These are phyloP conservation scores for Pelvicachromis taeniatus DNA, from an alignment of 2,113 vertebrate species.

Conservation along the genomic window DNA sequence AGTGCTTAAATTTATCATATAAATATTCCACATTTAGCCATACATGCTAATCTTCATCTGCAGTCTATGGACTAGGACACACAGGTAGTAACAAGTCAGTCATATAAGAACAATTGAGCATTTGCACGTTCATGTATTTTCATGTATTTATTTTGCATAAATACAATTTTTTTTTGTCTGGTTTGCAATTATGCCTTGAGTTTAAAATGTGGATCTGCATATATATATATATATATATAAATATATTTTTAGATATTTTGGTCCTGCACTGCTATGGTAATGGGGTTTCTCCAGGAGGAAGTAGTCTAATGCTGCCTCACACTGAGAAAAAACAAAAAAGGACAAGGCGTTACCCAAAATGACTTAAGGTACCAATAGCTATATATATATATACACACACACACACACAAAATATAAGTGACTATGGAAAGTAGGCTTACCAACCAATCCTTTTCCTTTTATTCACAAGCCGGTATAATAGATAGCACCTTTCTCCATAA, in stretches of 20 bases:
- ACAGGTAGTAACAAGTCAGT: neutral
- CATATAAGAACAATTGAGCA: neutral
- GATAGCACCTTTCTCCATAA: fast-evolving
- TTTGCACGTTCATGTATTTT: neutral
- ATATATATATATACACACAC: too few relatives aligned
- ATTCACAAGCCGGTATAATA: neutral
- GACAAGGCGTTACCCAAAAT: neutral
- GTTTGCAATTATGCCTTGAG: neutral
- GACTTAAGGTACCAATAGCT: neutral
- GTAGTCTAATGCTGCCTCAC: neutral
- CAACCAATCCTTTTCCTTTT: neutral
- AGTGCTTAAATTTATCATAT: neutral
- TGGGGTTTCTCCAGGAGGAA: neutral
- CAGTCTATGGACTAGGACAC: neutral
- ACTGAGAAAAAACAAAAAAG: neutral
- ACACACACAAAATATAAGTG: neutral
- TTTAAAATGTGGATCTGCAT: fast-evolving
- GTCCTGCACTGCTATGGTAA: neutral
- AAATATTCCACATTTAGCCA: neutral
- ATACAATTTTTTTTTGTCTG: neutral
- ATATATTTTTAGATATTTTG: neutral
- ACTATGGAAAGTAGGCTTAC: neutral
- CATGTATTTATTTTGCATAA: neutral
- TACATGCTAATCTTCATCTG: neutral
- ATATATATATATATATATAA: too few relatives aligned